Evolutionary conservation across 2,888 invertebrate species (phyloP), one percentile per base, ranked within the genome.

Genomic region (Polylopha cassiicola): DNA sequence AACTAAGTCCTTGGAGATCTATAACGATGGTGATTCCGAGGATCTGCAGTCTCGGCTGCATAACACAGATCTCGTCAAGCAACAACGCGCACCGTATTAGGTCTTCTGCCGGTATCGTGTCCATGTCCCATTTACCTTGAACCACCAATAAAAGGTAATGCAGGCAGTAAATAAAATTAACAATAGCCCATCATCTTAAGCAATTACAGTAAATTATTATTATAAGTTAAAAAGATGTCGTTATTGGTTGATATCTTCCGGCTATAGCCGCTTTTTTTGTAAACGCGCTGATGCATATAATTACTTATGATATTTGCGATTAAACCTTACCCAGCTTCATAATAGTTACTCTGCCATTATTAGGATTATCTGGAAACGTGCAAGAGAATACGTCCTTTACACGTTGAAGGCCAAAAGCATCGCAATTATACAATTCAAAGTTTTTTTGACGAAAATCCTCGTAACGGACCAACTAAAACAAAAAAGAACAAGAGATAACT

Each of bases 31-130:
- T 81, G 27, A 77, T 72, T 3, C 84, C 84, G 4, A 85, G 61
- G 44, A 85, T 76, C 54, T 85, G 84, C 2, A 84, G 55, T 39
- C 76, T 76, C 1, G 84, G 84, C 48, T 82, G 81, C 75, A 80
- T 69, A 4, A 66, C 58, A 0, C 76, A 80, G 36, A 85, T 56
- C 46, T 84, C 82, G 24, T 80, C 78, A 82, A 84, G 80, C 0
- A 81, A 47, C 0, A 82, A 53, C 0, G 82, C 84, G 13, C 71
- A 68, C 0, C 82, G 73, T 1, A 81, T 73, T 7, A 82, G 73
- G 37, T 85, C 84, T 2, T 61, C 65, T 43, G 75, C 71, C 1
- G 78, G 67, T 0, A 75, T 73, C 1, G 55, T 53, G 3, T 70
- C 64, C 4, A 68, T 48, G 43, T 84, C 71, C 84, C 84, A 85